Conservation (phyloP, 2,888 invertebrate genomes). For the Oeneis ivallda region DNA sequence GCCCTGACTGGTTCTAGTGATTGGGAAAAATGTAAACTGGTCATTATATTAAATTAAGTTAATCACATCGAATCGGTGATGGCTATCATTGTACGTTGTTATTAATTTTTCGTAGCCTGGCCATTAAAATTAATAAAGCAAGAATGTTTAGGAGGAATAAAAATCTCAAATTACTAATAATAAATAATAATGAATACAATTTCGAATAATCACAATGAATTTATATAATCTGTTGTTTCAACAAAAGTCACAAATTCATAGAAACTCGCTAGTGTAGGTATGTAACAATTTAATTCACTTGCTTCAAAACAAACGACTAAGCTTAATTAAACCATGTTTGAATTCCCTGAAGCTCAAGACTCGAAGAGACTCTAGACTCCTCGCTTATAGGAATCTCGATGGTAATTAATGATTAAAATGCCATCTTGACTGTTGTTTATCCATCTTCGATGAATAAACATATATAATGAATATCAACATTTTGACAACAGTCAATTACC, state of each 20-base stretch:
- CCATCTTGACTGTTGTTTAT: constrained; percentile 21
- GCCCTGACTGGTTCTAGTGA: no score
- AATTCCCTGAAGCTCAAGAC: constrained; percentile 28
- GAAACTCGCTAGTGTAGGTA: constrained; percentile 1
- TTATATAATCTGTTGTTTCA: neutral
- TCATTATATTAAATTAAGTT: no score
- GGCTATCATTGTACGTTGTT: no score
- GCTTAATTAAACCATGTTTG: constrained; percentile 34
- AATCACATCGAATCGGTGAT: no score
- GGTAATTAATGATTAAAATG: constrained; percentile 33
- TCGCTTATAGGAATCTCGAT: constrained; percentile 24
- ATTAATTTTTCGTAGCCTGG: no score
- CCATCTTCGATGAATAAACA: no score
- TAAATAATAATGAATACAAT: neutral
- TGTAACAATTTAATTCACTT: constrained; percentile 24
- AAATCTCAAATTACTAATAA: neutral
- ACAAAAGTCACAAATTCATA: neutral
- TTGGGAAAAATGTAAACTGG: no score
- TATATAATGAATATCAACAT: no score
- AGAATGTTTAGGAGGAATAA: no score
- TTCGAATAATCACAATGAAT: neutral
- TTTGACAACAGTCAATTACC: no score
- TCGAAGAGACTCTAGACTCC: constrained; percentile 24
- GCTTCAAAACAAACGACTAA: constrained; percentile 30
- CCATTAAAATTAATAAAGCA: no score